Evolutionary conservation across 2,113 vertebrate genomes (phyloP).

Genomic region (Eptatretus burgeri): DNA sequence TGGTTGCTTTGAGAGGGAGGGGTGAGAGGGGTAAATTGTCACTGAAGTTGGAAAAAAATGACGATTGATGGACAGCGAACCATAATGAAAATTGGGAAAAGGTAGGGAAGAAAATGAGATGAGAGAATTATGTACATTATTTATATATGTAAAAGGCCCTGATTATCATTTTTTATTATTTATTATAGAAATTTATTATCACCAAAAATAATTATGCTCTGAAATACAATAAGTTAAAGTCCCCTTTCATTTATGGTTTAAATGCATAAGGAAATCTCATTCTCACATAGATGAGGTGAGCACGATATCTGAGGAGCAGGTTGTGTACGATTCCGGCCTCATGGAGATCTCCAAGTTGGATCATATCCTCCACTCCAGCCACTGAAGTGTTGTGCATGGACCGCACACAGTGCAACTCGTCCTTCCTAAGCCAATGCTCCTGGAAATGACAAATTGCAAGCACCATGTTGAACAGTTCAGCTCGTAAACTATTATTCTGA

Average conservation of each 20-base stretch:
- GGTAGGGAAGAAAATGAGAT: too few relatives aligned
- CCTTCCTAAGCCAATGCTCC: conserved; percentile 41
- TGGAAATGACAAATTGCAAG: conserved; percentile 12
- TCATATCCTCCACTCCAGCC: conserved; percentile 79
- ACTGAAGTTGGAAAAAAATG: too few relatives aligned
- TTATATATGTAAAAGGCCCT: too few relatives aligned
- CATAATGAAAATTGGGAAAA: too few relatives aligned
- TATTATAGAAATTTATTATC: too few relatives aligned
- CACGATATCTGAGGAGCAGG: conserved; percentile 53
- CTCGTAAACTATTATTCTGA: neutral
- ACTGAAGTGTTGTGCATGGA: conserved; percentile 56
- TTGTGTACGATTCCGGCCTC: conserved; percentile 77
- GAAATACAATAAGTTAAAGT: accelerated
- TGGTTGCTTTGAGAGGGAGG: too few relatives aligned
- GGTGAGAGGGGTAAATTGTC: too few relatives aligned
- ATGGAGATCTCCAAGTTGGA: conserved; percentile 47
- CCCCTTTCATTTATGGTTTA: conserved; percentile 4
- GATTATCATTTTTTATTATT: too few relatives aligned
- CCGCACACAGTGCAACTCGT: conserved; percentile 19
- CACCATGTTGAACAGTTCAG: neutral
- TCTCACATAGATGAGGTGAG: conserved; percentile 66
- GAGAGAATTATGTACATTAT: too few relatives aligned
- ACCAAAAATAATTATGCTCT: neutral
- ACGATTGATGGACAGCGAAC: too few relatives aligned
- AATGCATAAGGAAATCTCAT: too few relatives aligned